Evolutionary conservation across 2,888 invertebrate genomes (phyloP).

Genomic region (Luperina nickerlii): DNA sequence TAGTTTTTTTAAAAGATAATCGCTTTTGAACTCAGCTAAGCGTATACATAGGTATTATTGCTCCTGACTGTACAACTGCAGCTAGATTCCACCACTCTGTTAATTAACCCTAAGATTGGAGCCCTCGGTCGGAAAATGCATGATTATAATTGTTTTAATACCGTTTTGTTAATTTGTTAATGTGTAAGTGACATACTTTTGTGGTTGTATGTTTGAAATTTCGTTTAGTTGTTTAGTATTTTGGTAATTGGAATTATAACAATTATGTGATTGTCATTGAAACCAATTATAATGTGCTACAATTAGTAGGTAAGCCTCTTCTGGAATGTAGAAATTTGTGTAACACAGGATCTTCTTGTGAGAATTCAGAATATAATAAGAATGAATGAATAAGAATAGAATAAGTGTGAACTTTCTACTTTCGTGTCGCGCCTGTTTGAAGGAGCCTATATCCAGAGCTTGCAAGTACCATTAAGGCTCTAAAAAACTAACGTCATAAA

Average conservation of each 20-base stretch:
- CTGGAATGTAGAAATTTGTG: background rate
- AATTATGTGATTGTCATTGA: background rate
- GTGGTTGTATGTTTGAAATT: conserved; percentile 9
- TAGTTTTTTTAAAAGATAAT: no score
- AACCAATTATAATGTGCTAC: background rate
- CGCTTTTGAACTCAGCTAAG: no score
- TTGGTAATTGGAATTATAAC: conserved; percentile 3
- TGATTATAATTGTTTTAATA: conserved; percentile 48
- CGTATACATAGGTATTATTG: background rate
- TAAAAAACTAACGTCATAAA: conserved; percentile 40
- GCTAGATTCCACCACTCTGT: conserved; percentile 24
- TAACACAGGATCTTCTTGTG: background rate
- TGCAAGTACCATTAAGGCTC: conserved; percentile 15
- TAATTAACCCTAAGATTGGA: conserved; percentile 62
- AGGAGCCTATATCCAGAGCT: background rate
- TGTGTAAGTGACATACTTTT: conserved; percentile 21
- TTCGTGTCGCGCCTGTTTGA: no score
- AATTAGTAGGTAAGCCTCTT: background rate
- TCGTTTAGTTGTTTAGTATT: conserved; percentile 8
- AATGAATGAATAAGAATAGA: no score
- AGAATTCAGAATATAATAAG: background rate
- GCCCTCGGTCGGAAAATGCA: conserved; percentile 39
- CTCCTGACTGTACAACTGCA: conserved; percentile 12
- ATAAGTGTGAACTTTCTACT: no score
- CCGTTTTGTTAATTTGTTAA: conserved; percentile 33